A percentile compares a stretch with the other conserved stretches of the same genome.
Conservation (phyloP, 2,797 vertebrate species). For the Agapornis canus region DNA sequence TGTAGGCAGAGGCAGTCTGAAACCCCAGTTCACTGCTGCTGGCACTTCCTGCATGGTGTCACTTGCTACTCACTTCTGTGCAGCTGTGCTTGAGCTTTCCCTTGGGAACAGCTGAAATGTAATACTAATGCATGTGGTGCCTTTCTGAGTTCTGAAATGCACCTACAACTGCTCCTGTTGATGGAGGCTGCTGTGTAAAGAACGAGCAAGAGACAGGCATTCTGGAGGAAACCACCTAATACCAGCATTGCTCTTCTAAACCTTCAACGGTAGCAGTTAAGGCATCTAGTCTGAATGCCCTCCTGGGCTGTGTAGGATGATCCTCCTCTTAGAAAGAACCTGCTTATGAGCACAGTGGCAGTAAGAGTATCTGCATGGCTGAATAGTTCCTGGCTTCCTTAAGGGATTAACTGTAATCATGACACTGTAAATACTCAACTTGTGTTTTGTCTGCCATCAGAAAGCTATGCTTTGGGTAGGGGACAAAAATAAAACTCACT, state of each 20-base stretch:
- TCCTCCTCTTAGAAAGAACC: neutral
- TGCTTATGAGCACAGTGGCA: neutral
- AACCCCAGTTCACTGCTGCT: neutral
- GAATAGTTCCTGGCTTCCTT: neutral
- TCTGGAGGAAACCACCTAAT: neutral
- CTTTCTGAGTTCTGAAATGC: neutral
- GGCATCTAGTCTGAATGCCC: neutral
- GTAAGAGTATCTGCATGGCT: neutral
- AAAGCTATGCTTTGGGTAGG: neutral
- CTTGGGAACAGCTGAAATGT: accelerated
- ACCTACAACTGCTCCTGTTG: neutral
- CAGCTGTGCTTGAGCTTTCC: neutral
- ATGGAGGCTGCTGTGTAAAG: neutral
- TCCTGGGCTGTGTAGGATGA: neutral
- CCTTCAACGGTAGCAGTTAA: neutral
- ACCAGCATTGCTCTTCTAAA: neutral
- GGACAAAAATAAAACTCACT: constrained; percentile 47
- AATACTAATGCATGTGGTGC: accelerated
- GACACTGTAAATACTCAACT: neutral
- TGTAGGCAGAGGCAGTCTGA: neutral
- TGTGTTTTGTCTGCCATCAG: neutral
- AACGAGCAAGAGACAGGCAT: neutral
- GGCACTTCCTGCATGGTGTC: neutral
- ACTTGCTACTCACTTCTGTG: neutral
- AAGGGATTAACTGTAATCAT: neutral